These are phyloP conservation scores for Tarsius wallacei DNA, from an alignment of 2,797 vertebrate genomes.

Conservation along the genomic window DNA sequence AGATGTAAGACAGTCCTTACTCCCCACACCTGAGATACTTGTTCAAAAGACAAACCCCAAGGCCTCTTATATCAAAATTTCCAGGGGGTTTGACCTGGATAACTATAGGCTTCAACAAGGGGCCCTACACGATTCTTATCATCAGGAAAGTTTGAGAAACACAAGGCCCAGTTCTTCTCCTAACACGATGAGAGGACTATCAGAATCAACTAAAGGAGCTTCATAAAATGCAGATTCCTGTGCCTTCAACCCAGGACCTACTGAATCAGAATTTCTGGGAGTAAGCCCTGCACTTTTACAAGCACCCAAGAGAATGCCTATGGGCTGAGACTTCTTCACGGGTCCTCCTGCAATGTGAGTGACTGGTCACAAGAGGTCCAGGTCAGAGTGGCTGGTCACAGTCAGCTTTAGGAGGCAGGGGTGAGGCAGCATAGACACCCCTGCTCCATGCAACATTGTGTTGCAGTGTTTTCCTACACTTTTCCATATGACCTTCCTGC, in stretches of 20 bases:
- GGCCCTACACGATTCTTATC: background rate
- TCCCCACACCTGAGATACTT: background rate
- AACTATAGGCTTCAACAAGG: background rate
- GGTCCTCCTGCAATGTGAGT: background rate
- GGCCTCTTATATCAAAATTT: background rate
- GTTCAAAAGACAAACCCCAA: background rate
- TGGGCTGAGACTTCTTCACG: background rate
- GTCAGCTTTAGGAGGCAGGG: background rate
- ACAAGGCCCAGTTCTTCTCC: background rate
- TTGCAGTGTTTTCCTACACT: background rate
- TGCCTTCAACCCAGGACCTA: background rate
- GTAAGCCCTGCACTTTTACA: background rate
- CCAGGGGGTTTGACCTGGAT: background rate
- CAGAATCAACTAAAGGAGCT: background rate
- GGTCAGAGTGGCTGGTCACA: background rate
- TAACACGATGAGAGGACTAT: background rate
- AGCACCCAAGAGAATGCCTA: background rate
- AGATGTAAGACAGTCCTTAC: background rate
- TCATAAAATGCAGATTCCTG: conserved; percentile 26
- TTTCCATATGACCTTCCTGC: background rate
- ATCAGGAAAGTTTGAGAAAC: background rate
- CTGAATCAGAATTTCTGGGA: background rate
- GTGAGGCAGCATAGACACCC: background rate
- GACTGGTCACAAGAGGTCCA: background rate
- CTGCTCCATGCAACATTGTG: accelerated